A percentile compares a stretch with the other conserved stretches of the same genome.
Conservation (phyloP, 2,888 invertebrate genomes). For the Boloria euphrosyne region DNA sequence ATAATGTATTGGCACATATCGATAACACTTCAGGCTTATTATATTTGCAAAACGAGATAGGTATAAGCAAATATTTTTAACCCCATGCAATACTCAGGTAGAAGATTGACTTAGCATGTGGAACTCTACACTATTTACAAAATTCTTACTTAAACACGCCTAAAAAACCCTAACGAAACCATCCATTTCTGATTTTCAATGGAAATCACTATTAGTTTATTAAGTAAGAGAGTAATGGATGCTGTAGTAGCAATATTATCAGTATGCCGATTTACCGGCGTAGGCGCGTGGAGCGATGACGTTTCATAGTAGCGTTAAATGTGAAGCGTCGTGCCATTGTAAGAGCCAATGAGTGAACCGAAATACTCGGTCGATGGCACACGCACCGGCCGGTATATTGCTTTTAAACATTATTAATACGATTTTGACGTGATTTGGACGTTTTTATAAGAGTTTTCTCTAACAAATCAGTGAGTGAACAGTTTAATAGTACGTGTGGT, state of each 20-base stretch:
- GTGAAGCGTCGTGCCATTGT: conserved; percentile 33
- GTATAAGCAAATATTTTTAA: too few relatives aligned
- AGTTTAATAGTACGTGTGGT: neutral
- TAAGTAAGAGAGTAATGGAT: conserved; percentile 43
- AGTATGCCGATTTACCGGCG: conserved; percentile 48
- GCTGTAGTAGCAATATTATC: conserved; percentile 31
- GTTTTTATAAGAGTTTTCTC: conserved; percentile 3
- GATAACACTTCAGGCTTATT: too few relatives aligned
- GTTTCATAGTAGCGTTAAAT: conserved; percentile 49
- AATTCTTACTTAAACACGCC: neutral
- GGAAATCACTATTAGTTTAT: neutral
- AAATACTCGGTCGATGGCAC: conserved; percentile 37
- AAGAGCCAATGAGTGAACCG: conserved; percentile 42
- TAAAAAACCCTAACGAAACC: too few relatives aligned
- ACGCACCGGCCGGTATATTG: conserved; percentile 41
- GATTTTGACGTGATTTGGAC: conserved; percentile 24
- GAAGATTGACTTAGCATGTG: too few relatives aligned
- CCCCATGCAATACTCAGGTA: too few relatives aligned
- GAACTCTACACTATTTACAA: neutral
- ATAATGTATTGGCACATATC: too few relatives aligned
- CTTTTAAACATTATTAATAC: conserved; percentile 31
- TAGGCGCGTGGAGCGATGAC: conserved; percentile 67
- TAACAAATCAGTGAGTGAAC: neutral
- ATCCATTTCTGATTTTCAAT: conserved; percentile 5
- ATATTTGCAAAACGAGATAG: too few relatives aligned